These are phyloP conservation scores for Podotricha telesiphe DNA, from an alignment of 2,888 invertebrate genomes.

Conservation along the genomic window DNA sequence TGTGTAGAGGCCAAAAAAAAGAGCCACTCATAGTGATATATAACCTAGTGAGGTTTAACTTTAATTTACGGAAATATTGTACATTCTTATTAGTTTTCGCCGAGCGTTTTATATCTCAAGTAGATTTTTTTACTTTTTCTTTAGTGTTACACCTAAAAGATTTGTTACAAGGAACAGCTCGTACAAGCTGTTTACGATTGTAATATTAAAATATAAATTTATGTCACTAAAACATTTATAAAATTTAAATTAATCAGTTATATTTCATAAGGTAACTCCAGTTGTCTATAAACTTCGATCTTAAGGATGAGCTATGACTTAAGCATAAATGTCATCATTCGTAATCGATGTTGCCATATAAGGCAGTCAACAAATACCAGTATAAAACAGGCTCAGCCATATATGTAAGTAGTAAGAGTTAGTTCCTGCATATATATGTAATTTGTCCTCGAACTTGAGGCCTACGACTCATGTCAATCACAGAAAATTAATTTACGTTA, in stretches of 20 bases:
- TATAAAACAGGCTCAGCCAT: slow-evolving; percentile 46
- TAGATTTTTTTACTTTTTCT: too few species aligned
- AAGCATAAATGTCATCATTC: slow-evolving; percentile 51
- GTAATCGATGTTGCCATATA: slow-evolving; percentile 54
- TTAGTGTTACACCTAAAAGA: too few species aligned
- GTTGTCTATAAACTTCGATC: slow-evolving; percentile 4
- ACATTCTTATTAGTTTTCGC: too few species aligned
- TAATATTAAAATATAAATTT: too few species aligned
- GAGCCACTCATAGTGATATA: too few species aligned
- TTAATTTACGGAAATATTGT: too few species aligned
- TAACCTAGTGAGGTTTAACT: too few species aligned
- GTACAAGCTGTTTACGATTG: too few species aligned
- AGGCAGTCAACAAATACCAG: slow-evolving; percentile 41
- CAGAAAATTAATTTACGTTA: slow-evolving; percentile 1
- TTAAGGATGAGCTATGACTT: slow-evolving; percentile 32
- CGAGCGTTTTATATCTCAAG: too few species aligned
- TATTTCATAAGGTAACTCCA: slow-evolving; percentile 1
- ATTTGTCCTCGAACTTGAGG: slow-evolving; percentile 47
- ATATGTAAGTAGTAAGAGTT: slow-evolving; percentile 42
- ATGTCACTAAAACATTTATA: background rate
- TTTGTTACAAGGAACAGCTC: too few species aligned
- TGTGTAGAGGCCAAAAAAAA: too few species aligned
- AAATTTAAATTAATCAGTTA: background rate
- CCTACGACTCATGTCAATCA: slow-evolving; percentile 32
- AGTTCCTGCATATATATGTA: slow-evolving; percentile 44